phyloP scores from a whole-genome alignment of 1,140 invertebrate species.

The Drosophila prosaltans region DNA sequence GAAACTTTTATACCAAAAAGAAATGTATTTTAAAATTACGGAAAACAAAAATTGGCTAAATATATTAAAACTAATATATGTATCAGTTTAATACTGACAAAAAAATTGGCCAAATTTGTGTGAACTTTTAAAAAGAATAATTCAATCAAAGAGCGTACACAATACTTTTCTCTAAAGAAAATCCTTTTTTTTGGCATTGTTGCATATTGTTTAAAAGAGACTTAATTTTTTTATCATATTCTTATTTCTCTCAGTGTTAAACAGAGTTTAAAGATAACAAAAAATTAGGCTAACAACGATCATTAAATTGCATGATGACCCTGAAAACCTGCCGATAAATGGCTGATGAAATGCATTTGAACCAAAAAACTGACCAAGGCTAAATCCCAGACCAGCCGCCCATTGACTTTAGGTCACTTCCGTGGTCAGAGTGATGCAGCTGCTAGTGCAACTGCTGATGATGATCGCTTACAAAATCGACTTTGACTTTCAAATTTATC shows the following conservation, averaged over 20 bases:
- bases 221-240: not conserved
- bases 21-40: too few relatives aligned
- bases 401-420: constrained; percentile 11
- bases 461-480: constrained; percentile 65
- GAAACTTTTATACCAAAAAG: too few relatives aligned
- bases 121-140: not conserved
- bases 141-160: not conserved
- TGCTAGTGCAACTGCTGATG: constrained; percentile 30
- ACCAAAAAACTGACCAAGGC: constrained; percentile 25
- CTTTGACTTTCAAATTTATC: constrained; percentile 71
- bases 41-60: too few relatives aligned
- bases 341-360: constrained; percentile 66
- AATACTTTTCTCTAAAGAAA: too few relatives aligned
- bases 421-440: constrained; percentile 8
- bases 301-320: constrained; percentile 54
- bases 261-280: not conserved
- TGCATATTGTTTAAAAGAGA: too few relatives aligned
- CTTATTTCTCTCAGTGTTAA: constrained; percentile 6
- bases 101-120: too few relatives aligned
- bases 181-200: too few relatives aligned
- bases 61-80: too few relatives aligned
- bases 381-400: not conserved
- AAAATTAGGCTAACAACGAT: constrained; percentile 26
- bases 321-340: constrained; percentile 51
- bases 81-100: too few relatives aligned